A percentile compares a stretch with the other conserved stretches of the same genome.
Conservation (phyloP, 2,888 invertebrate species). For the Aradus depressus region DNA sequence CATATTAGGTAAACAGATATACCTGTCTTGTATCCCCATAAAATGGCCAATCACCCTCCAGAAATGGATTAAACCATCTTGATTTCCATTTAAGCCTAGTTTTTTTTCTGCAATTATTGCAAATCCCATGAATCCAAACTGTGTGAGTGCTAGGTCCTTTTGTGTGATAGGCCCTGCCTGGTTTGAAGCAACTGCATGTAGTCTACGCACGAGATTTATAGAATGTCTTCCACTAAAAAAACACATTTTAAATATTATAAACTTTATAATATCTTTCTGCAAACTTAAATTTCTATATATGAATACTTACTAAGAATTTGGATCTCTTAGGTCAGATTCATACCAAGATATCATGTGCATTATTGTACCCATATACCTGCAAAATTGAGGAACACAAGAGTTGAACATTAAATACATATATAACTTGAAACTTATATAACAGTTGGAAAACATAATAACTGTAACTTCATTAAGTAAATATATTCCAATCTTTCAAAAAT, state of each 20-base stretch:
- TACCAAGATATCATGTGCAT: constrained; percentile 72
- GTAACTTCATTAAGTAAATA: too few species aligned
- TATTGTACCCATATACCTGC: constrained; percentile 66
- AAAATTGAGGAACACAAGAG: too few species aligned
- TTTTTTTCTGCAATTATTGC: constrained; percentile 49
- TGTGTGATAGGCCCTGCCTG: constrained; percentile 53
- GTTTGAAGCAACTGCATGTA: constrained; percentile 41
- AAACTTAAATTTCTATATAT: background rate
- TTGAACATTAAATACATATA: too few species aligned
- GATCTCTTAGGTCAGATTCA: constrained; percentile 49
- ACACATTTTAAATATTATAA: background rate
- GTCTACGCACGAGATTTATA: constrained; percentile 50
- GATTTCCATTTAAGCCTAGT: constrained; percentile 56
- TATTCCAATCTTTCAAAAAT: too few species aligned
- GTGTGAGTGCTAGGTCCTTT: constrained; percentile 72
- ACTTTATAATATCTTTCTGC: background rate
- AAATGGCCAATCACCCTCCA: constrained; percentile 74
- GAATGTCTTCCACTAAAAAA: constrained; percentile 35
- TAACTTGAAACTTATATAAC: too few species aligned
- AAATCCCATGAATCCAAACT: constrained; percentile 77
- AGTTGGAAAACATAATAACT: too few species aligned
- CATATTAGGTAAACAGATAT: constrained; percentile 2
- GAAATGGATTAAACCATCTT: constrained; percentile 66
- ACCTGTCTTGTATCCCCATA: constrained; percentile 73
- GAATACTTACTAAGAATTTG: constrained; percentile 44